Evolutionary conservation across 2,113 vertebrate species (phyloP).

Genomic region (Vulpes ferrilata): DNA sequence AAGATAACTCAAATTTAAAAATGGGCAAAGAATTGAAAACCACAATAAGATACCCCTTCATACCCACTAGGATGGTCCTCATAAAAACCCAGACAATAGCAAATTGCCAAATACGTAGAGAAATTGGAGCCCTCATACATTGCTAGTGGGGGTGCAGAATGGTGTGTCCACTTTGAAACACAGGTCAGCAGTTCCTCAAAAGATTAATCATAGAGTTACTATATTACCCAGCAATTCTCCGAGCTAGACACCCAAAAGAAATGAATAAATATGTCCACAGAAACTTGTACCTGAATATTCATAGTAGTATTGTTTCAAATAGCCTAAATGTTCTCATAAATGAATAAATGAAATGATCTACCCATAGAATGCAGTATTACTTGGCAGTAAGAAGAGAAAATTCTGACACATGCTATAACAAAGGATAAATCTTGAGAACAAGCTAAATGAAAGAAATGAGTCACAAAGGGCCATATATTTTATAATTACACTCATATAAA

Average conservation of each 20-base stretch:
- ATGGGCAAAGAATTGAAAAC: neutral
- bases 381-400: conserved; percentile 42
- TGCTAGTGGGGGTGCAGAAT: neutral
- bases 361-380: neutral
- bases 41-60: neutral
- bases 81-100: neutral
- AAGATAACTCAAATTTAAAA: conserved; percentile 14
- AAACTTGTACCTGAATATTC: neutral
- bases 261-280: conserved; percentile 14
- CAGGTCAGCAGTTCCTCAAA: conserved; percentile 21
- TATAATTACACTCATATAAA: neutral
- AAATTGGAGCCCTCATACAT: neutral
- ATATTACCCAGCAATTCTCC: neutral
- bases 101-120: neutral
- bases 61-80: neutral
- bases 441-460: neutral
- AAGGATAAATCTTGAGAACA: conserved; percentile 1
- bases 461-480: neutral
- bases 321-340: conserved; percentile 15
- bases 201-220: neutral
- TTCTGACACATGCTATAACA: neutral
- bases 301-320: neutral
- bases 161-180: conserved; percentile 11
- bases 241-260: conserved; percentile 26
- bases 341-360: neutral